These are phyloP conservation scores for Oxytorus armatus DNA, from an alignment of 2,888 invertebrate genomes.

Conservation along the genomic window DNA sequence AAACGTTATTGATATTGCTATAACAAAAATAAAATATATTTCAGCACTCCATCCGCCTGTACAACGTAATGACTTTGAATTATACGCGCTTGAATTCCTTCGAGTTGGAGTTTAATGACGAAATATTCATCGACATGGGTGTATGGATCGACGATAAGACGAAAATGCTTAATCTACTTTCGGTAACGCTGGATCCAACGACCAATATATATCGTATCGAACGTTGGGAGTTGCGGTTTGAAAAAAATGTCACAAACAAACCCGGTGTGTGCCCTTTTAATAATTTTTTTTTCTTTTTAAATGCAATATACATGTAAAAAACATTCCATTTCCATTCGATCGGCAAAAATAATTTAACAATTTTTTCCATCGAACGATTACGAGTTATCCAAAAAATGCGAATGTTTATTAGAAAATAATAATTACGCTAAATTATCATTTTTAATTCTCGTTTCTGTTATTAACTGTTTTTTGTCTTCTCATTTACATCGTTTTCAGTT, in stretches of 20 bases:
- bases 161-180: constrained; percentile 66
- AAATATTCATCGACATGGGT: constrained; percentile 72
- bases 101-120: constrained; percentile 49
- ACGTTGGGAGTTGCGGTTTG: constrained; percentile 70
- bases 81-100: constrained; percentile 61
- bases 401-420: too few species aligned
- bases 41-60: constrained; percentile 72
- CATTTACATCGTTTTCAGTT: constrained; percentile 59
- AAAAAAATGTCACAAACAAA: constrained; percentile 39
- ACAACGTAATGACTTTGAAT: constrained; percentile 68
- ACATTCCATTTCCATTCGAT: too few species aligned
- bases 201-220: constrained; percentile 66
- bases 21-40: constrained; percentile 25
- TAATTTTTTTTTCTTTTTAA: too few species aligned
- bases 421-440: too few species aligned
- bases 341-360: too few species aligned
- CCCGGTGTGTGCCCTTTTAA: neutral
- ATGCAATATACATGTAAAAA: too few species aligned
- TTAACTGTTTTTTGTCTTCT: too few species aligned
- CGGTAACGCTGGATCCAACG: constrained; percentile 65
- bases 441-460: too few species aligned
- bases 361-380: too few species aligned
- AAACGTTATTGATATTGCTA: neutral
- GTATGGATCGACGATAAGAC: constrained; percentile 59
- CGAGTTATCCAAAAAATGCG: too few species aligned